phyloP scores from a whole-genome alignment of 2,888 invertebrate species.

The Thymelicus sylvestris region DNA sequence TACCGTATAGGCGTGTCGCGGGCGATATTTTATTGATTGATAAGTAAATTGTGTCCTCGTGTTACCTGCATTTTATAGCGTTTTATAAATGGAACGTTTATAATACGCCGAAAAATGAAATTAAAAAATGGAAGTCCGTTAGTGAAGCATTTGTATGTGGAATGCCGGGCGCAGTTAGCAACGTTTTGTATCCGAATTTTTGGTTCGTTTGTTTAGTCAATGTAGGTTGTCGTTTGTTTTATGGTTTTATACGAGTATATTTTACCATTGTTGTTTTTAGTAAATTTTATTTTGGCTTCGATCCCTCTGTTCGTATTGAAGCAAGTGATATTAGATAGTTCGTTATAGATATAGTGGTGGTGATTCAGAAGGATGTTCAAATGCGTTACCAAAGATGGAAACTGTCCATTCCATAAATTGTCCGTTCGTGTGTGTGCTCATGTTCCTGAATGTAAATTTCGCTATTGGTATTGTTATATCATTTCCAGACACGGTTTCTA shows the following conservation, averaged over 20 bases:
- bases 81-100: background rate
- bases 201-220: conserved; percentile 53
- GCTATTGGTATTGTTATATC: conserved; percentile 59
- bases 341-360: conserved; percentile 55
- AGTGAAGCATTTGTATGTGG: background rate
- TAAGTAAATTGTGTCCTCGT: background rate
- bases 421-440: conserved; percentile 50
- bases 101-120: background rate
- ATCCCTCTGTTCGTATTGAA: conserved; percentile 55
- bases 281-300: conserved; percentile 77
- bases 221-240: conserved; percentile 73
- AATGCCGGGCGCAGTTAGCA: conserved; percentile 11
- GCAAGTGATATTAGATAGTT: conserved; percentile 80
- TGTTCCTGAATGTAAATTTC: conserved; percentile 64
- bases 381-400: conserved; percentile 77
- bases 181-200: conserved; percentile 55
- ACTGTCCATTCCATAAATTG: conserved; percentile 65
- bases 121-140: background rate
- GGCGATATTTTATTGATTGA: conserved; percentile 25
- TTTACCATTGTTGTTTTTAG: conserved; percentile 78
- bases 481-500: conserved; percentile 77
- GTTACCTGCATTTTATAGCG: conserved; percentile 4
- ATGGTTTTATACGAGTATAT: conserved; percentile 75
- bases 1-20: conserved; percentile 2
- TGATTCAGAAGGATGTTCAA: conserved; percentile 60